These are phyloP conservation scores for Mamestra brassicae DNA, from an alignment of 2,888 invertebrate genomes.

Conservation along the genomic window DNA sequence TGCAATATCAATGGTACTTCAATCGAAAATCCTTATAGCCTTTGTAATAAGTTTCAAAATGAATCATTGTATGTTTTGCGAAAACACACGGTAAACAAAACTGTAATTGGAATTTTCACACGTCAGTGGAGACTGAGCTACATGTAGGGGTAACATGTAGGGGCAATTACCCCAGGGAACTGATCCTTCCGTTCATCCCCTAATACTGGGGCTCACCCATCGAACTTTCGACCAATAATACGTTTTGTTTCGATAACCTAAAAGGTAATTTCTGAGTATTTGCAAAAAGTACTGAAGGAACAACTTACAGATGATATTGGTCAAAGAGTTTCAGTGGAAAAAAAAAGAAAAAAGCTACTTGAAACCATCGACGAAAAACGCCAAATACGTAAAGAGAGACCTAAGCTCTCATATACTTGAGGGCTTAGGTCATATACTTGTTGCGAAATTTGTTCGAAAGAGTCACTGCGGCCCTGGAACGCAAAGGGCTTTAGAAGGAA, in stretches of 20 bases:
- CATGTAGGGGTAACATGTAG: constrained; percentile 8
- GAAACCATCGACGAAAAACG: no score
- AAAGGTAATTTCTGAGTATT: no score
- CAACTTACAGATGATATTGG: no score
- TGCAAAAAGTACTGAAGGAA: no score
- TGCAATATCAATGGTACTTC: neutral
- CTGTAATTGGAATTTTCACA: constrained; percentile 34
- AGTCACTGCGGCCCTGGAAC: no score
- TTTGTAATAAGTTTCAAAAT: neutral
- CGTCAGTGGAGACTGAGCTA: constrained; percentile 4
- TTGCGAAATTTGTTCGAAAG: no score
- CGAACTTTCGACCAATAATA: constrained; percentile 13
- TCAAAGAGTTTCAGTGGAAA: no score
- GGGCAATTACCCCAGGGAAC: constrained; percentile 35
- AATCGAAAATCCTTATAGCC: neutral
- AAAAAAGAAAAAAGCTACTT: no score
- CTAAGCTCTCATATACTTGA: no score
- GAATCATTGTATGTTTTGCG: neutral
- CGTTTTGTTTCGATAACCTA: constrained; percentile 16
- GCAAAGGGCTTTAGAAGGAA: no score
- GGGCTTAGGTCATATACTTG: no score
- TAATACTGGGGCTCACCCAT: neutral
- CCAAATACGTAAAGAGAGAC: no score
- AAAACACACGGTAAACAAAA: neutral
- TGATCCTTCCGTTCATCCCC: constrained; percentile 14